These are phyloP conservation scores for Phalangium opilio DNA, from an alignment of 2,888 invertebrate species.

Conservation along the genomic window DNA sequence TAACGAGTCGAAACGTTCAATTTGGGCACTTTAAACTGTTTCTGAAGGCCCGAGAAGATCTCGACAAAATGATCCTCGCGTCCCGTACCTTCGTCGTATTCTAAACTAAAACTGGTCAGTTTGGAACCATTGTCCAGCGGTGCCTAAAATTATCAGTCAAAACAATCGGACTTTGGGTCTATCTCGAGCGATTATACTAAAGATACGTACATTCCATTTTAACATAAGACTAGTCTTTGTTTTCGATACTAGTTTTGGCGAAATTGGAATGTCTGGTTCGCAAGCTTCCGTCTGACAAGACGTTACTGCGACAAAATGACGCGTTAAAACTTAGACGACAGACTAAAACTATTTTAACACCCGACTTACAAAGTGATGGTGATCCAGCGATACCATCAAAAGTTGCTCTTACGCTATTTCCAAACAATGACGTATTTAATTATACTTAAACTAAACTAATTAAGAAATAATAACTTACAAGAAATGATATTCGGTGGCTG, in stretches of 20 bases:
- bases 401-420: too few relatives aligned
- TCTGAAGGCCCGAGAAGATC: constrained; percentile 52
- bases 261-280: constrained; percentile 53
- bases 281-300: constrained; percentile 66
- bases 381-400: too few relatives aligned
- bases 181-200: neutral
- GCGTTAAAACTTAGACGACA: too few relatives aligned
- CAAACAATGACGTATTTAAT: too few relatives aligned
- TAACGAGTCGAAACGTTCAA: constrained; percentile 64
- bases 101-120: constrained; percentile 56
- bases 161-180: too few relatives aligned
- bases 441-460: too few relatives aligned
- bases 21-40: constrained; percentile 57
- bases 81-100: constrained; percentile 40
- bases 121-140: constrained; percentile 64
- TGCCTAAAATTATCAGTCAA: too few relatives aligned
- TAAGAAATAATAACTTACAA: constrained; percentile 7
- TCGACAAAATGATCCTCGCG: constrained; percentile 49
- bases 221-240: constrained; percentile 45
- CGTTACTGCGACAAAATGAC: constrained; percentile 35
- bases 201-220: constrained; percentile 33
- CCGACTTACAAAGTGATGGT: neutral
- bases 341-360: too few relatives aligned
- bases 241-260: constrained; percentile 53
- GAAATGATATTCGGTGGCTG: constrained; percentile 14